A percentile compares a stretch with the other conserved stretches of the same genome.
Evolutionary conservation across 2,797 vertebrate genomes (phyloP).

Genomic region (Halcyon badia): DNA sequence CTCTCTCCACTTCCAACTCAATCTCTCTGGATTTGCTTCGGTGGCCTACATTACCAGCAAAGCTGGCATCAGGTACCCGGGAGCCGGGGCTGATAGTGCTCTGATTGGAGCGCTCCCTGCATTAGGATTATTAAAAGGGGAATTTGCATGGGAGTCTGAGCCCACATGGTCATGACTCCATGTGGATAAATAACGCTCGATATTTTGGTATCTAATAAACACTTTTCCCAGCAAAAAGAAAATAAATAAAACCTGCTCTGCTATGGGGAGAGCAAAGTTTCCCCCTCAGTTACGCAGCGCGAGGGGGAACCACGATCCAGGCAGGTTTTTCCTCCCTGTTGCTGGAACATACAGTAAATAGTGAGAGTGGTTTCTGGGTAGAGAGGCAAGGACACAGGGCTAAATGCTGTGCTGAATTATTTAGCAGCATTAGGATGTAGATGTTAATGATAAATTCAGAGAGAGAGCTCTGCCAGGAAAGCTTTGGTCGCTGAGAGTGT

Average conservation of each 20-base stretch:
- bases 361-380: slow-evolving; percentile 52
- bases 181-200: slow-evolving; percentile 67
- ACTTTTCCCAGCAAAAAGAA: slow-evolving; percentile 3
- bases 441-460: slow-evolving; percentile 81
- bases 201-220: slow-evolving; percentile 66
- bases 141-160: slow-evolving; percentile 74
- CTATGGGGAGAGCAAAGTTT: neutral
- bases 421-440: slow-evolving; percentile 79
- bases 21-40: slow-evolving; percentile 78
- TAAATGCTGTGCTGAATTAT: slow-evolving; percentile 84
- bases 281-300: neutral
- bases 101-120: slow-evolving; percentile 73
- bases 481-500: slow-evolving; percentile 57
- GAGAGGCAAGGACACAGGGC: slow-evolving; percentile 71
- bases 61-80: slow-evolving; percentile 78
- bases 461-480: slow-evolving; percentile 70
- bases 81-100: slow-evolving; percentile 41
- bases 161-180: slow-evolving; percentile 55
- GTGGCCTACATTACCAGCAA: slow-evolving; percentile 78
- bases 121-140: slow-evolving; percentile 73
- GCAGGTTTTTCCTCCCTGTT: slow-evolving; percentile 39
- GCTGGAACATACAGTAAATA: slow-evolving; percentile 39
- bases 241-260: neutral
- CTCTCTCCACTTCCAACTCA: slow-evolving; percentile 66
- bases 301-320: neutral